phyloP scores from a whole-genome alignment of 2,888 invertebrate species.

The Eristalinus aeneus region DNA sequence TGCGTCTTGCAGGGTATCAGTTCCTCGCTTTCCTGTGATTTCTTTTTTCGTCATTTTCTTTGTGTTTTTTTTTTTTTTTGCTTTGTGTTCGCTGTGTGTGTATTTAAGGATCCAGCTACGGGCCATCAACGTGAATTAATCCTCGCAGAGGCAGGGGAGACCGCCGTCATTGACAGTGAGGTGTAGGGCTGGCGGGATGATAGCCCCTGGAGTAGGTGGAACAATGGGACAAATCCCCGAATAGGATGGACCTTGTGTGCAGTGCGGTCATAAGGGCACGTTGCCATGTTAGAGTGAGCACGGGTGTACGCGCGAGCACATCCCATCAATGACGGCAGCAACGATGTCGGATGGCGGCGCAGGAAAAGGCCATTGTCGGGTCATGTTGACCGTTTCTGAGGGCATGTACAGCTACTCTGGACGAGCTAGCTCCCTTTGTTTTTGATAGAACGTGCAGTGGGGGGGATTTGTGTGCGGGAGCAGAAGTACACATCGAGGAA shows the following conservation, averaged over 20 bases:
- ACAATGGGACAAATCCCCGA: constrained; percentile 22
- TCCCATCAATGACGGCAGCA: not conserved
- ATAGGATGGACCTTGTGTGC: constrained; percentile 45
- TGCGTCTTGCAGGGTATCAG: constrained; percentile 3
- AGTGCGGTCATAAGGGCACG: constrained; percentile 37
- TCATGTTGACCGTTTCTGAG: constrained; percentile 44
- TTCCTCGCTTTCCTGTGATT: not conserved
- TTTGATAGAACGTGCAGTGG: constrained; percentile 36
- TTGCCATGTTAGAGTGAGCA: constrained; percentile 33
- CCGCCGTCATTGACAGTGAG: not conserved
- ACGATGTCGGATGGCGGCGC: not conserved
- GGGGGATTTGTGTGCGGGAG: not conserved
- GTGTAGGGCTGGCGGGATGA: not conserved
- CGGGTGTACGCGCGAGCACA: constrained; percentile 25
- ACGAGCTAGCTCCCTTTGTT: constrained; percentile 24
- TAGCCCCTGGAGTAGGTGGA: constrained; percentile 31
- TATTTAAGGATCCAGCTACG: constrained; percentile 23
- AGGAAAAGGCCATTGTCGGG: constrained; percentile 24
- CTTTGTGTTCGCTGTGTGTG: not conserved
- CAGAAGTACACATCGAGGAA: constrained; percentile 26
- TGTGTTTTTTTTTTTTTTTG: too few species aligned
- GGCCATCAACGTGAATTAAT: constrained; percentile 63
- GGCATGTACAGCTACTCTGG: constrained; percentile 17
- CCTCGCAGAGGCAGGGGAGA: constrained; percentile 10
- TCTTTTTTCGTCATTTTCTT: not conserved